These are phyloP conservation scores for Carcharodon carcharias DNA, from an alignment of 2,797 vertebrate species.

Conservation along the genomic window DNA sequence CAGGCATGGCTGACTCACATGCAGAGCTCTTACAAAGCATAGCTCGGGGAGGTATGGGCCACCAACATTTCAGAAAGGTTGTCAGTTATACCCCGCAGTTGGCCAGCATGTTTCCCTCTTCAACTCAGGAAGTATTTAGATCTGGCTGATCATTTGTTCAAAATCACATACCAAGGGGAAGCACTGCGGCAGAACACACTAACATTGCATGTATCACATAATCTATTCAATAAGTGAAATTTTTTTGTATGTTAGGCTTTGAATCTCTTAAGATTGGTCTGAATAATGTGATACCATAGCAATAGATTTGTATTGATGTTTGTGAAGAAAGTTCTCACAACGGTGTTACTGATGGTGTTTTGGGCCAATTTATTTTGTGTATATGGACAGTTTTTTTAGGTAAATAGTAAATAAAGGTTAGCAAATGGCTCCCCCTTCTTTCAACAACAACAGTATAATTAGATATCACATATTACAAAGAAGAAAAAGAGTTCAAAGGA, in stretches of 20 bases:
- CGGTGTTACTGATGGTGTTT: neutral
- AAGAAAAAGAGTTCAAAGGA: neutral
- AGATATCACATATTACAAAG: neutral
- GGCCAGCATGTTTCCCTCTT: neutral
- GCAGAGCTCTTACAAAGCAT: neutral
- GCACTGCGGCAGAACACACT: neutral
- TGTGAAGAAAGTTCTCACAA: neutral
- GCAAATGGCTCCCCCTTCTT: neutral
- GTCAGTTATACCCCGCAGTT: neutral
- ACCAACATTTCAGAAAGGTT: neutral
- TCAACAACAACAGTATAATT: neutral
- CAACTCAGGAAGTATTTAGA: neutral
- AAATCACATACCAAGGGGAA: neutral
- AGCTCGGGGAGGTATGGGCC: neutral
- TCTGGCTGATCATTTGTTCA: neutral
- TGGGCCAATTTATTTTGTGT: neutral
- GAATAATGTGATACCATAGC: neutral
- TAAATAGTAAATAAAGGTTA: neutral
- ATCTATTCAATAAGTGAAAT: neutral
- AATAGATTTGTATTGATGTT: neutral
- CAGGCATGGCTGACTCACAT: neutral
- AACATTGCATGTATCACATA: neutral
- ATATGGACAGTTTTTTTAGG: too few species aligned
- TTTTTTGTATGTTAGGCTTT: neutral
- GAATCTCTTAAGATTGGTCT: neutral